phyloP scores from a whole-genome alignment of 2,797 vertebrate genomes.

The Stomatorhinus walkeri region DNA sequence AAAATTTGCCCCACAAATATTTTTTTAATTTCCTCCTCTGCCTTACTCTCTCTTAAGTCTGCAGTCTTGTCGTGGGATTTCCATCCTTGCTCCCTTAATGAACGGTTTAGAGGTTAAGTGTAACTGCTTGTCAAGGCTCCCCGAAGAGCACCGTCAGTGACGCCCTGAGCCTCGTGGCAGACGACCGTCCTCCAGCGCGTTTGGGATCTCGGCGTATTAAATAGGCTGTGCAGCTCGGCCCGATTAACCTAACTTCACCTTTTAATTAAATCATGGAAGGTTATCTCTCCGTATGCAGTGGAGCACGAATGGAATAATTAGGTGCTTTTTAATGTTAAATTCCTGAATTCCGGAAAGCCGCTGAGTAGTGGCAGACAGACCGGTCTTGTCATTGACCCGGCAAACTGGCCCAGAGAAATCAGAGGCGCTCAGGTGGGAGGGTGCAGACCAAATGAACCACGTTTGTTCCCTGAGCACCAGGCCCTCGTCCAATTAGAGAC shows the following conservation, averaged over 20 bases:
- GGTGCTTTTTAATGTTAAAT: slow-evolving; percentile 27
- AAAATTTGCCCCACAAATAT: background rate
- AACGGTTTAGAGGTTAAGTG: background rate
- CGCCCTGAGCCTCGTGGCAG: background rate
- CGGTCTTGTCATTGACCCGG: slow-evolving; percentile 36
- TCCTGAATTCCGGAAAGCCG: slow-evolving; percentile 35
- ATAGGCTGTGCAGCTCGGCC: slow-evolving; percentile 29
- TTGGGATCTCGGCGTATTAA: background rate
- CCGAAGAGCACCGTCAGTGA: background rate
- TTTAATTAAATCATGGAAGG: slow-evolving; percentile 49
- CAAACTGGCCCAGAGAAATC: slow-evolving; percentile 45
- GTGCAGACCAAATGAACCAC: slow-evolving; percentile 46
- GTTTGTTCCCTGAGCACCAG: slow-evolving; percentile 45
- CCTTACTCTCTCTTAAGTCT: background rate
- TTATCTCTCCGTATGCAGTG: slow-evolving; percentile 45
- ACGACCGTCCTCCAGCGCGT: background rate
- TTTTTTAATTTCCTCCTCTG: background rate
- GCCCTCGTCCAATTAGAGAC: slow-evolving; percentile 29
- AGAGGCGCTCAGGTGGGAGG: slow-evolving; percentile 51
- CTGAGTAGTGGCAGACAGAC: background rate
- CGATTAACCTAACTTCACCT: slow-evolving; percentile 45
- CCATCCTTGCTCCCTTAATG: background rate
- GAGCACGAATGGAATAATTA: slow-evolving; percentile 55
- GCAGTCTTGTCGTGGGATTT: background rate
- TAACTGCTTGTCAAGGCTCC: background rate